Conservation (phyloP, 2,797 vertebrate genomes). For the Gastrophryne carolinensis region DNA sequence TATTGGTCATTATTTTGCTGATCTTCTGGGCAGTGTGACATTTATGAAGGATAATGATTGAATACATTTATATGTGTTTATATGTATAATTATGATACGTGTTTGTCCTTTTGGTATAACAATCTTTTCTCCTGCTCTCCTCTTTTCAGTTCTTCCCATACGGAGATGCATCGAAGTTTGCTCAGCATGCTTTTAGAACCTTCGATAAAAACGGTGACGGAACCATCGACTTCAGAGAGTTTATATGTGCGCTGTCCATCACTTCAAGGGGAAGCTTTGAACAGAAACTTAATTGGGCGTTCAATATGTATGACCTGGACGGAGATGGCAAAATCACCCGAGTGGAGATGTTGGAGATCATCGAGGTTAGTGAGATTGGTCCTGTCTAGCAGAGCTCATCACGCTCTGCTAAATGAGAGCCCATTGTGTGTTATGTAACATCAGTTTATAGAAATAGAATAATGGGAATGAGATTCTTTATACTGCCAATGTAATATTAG, state of each 20-base stretch:
- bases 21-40: too few relatives aligned
- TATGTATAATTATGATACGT: too few relatives aligned
- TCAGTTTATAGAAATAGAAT: background rate
- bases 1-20: too few relatives aligned
- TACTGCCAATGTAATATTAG: too few relatives aligned
- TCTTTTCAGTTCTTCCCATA: slow-evolving; percentile 92
- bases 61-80: too few relatives aligned
- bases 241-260: slow-evolving; percentile 98
- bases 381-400: background rate
- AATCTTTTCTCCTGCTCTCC: slow-evolving; percentile 31
- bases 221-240: slow-evolving; percentile 99
- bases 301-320: slow-evolving; percentile 99
- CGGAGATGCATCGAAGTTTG: slow-evolving; percentile 96
- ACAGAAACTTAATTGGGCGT: slow-evolving; percentile 99
- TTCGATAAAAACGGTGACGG: slow-evolving; percentile 98
- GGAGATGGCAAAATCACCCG: slow-evolving; percentile 98
- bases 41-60: too few relatives aligned
- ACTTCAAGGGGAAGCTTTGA: slow-evolving; percentile 97
- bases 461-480: background rate
- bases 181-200: slow-evolving; percentile 97
- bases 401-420: background rate
- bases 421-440: background rate
- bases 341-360: slow-evolving; percentile 99
- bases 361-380: slow-evolving; percentile 81
- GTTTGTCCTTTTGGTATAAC: background rate